Evolutionary conservation across 2,113 vertebrate genomes (phyloP), one percentile per base, ranked within the genome.

Genomic region (Toxotes chatareus): DNA sequence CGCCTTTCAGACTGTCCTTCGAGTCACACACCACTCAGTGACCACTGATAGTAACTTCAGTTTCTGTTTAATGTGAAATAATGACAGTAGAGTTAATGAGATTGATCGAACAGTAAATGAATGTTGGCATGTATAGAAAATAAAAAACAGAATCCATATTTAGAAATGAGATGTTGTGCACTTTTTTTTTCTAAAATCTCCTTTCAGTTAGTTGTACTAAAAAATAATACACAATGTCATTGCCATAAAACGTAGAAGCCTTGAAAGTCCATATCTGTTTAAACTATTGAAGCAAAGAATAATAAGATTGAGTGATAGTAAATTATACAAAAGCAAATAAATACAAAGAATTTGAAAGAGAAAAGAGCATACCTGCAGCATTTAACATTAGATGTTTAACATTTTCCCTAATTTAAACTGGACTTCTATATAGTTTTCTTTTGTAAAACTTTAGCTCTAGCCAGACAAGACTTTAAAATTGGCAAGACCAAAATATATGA

Each of bases 91-190:
- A 40, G 5, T 4, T 44, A 1, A 34, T 56, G 51, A 73, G 42
- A 66, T 47, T 57, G 49, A 81, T 65, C 23, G 6, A 84, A 44
- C 44, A 21, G 46, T 74, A 40, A 27, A 21, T 86, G 57, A 88
- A 86, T 89, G 81, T 79, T 27, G 42, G 8, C 72, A 76, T 87
- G 77, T 83, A 78, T 31, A 86, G 75, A 87, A 27, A 83, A 83
- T 82, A 65, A 83, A 87, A 80, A 82, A 1, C 16, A 10, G 5
- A 72, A 73, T 78, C 61, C 32, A 57, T 79, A 46, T 83, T 49
- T 71, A 79, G 40, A 55, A 63, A 75, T 36, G 0, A 23, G 5
- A 55, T 4, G 0, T n/a, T 42, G 7, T 9, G 8, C 13, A 27
- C 46, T 61, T 69, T 68, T 27, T 51, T 61, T 69, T 68, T 21